These are phyloP conservation scores for Listronotus oregonensis DNA, from an alignment of 1,140 invertebrate genomes.

Conservation along the genomic window DNA sequence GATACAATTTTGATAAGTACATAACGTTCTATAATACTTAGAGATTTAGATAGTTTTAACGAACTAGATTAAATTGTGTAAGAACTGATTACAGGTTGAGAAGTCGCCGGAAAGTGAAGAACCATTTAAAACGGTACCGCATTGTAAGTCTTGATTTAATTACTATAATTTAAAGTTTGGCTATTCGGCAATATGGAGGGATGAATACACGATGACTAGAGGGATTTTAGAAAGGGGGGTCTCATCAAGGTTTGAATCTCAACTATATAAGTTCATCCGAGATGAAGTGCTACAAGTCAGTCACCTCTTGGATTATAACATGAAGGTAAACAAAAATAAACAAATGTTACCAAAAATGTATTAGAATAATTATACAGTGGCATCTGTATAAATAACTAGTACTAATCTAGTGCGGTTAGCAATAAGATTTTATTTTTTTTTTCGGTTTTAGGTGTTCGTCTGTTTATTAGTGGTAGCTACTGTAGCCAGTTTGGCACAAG, in stretches of 20 bases:
- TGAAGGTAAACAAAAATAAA: slow-evolving; percentile 37
- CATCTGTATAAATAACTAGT: neutral
- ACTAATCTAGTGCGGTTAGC: neutral
- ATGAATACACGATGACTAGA: slow-evolving; percentile 13
- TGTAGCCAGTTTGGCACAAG: slow-evolving; percentile 37
- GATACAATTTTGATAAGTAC: no score
- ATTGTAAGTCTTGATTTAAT: slow-evolving; percentile 13
- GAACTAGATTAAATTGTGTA: slow-evolving; percentile 19
- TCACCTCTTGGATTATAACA: slow-evolving; percentile 40
- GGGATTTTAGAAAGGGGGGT: slow-evolving; percentile 37
- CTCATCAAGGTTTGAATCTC: slow-evolving; percentile 34
- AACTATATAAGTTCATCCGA: slow-evolving; percentile 31
- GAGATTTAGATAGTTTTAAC: neutral
- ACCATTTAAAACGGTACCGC: slow-evolving; percentile 13
- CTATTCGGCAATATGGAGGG: slow-evolving; percentile 12
- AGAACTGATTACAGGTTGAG: slow-evolving; percentile 11
- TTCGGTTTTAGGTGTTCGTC: slow-evolving; percentile 41
- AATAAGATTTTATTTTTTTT: slow-evolving; percentile 14
- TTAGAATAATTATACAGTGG: neutral
- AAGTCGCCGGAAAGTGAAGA: slow-evolving; percentile 12
- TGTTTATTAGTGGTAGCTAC: slow-evolving; percentile 41
- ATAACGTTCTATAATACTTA: no score
- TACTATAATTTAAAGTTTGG: slow-evolving; percentile 23
- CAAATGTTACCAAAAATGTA: neutral
- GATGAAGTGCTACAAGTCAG: slow-evolving; percentile 36